Base-by-base conservation (phyloP, 2,888 invertebrate species). In the Drosophila ezoana region DNA sequence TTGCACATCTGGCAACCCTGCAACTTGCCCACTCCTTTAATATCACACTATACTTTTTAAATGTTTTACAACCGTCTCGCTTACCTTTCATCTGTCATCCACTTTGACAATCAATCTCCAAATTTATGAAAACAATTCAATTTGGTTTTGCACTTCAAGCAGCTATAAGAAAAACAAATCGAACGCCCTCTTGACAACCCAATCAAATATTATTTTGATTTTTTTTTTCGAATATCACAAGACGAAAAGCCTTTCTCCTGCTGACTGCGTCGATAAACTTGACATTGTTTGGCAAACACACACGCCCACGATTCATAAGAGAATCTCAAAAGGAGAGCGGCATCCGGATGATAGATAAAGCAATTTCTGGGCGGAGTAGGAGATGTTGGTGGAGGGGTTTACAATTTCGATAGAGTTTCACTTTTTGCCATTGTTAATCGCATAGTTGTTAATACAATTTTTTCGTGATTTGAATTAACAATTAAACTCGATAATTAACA, bases 401-500 rank as follows among this genome's bases (percentile, higher is more conserved):
- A 60, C 64, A 77, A 72, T 84, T 81, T 67, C 56, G 60, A 53
- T 51, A 52, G 61, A 76, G 81, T 82, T 82, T 82, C 82, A 85
- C 85, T 85, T 85, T 78, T 65, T 44, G 58, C 49, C 65, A 71
- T 75, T 75, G 75, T 75, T 71, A 54, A 44, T 49, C 52, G 28
- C 47, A 37, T 45, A 16, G 40, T 48, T 57, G 63, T 16, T 61
- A 48, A 56, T 62, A 56, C 44, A 38, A 43, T 56, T 56, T 35
- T 58, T 52, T 70, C 63, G 56, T 73, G 72, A 62, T 81, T 77
- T 72, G 85, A 82, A 82, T 82, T 81, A 81, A 82, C 85, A 85
- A 82, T 85, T 79, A 81, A 65, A 62, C 57, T 79, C 28, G 85
- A 65, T 85, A 85, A 82, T 82, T 85, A 82, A 81, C 82, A 81